phyloP scores from a whole-genome alignment of 2,888 invertebrate species.

The Papilio demoleus region DNA sequence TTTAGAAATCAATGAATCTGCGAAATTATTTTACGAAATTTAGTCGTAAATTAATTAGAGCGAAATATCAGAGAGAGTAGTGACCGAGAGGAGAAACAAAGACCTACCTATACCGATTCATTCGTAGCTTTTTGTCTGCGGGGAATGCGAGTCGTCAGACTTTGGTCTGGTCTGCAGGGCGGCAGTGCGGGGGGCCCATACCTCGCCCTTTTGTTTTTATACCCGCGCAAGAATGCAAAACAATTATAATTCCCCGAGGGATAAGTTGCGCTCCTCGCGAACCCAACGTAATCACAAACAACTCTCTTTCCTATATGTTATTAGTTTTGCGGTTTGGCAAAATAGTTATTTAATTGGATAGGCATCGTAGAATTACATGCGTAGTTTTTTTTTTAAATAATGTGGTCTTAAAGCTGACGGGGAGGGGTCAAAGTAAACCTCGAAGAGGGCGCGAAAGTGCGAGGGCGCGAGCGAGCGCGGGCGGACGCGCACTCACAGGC shows the following conservation, averaged over 20 bases:
- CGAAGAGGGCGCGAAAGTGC: slow-evolving; percentile 50
- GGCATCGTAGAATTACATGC: slow-evolving; percentile 46
- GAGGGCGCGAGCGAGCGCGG: no score
- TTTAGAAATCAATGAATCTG: no score
- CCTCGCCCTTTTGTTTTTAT: slow-evolving; percentile 80
- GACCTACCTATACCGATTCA: slow-evolving; percentile 63
- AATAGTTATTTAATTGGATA: slow-evolving; percentile 69
- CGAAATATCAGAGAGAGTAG: slow-evolving; percentile 21
- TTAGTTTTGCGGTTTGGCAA: slow-evolving; percentile 71
- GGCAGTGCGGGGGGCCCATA: slow-evolving; percentile 75
- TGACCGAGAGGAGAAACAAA: slow-evolving; percentile 29
- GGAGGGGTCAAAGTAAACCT: slow-evolving; percentile 52
- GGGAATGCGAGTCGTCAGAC: slow-evolving; percentile 81
- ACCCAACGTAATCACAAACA: slow-evolving; percentile 72
- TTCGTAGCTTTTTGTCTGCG: slow-evolving; percentile 77
- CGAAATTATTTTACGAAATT: not conserved
- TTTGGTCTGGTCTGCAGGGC: slow-evolving; percentile 74
- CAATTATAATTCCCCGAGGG: slow-evolving; percentile 81
- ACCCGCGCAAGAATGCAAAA: slow-evolving; percentile 82
- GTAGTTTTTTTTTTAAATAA: slow-evolving; percentile 41
- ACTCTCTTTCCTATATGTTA: slow-evolving; percentile 68
- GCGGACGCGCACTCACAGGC: slow-evolving; percentile 64
- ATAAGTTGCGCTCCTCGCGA: slow-evolving; percentile 72
- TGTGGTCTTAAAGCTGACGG: slow-evolving; percentile 50
- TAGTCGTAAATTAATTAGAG: slow-evolving; percentile 17